A percentile compares a stretch with the other conserved stretches of the same genome.
Evolutionary conservation across 2,888 invertebrate species (phyloP).

Genomic region (Drosophila neotestacea): DNA sequence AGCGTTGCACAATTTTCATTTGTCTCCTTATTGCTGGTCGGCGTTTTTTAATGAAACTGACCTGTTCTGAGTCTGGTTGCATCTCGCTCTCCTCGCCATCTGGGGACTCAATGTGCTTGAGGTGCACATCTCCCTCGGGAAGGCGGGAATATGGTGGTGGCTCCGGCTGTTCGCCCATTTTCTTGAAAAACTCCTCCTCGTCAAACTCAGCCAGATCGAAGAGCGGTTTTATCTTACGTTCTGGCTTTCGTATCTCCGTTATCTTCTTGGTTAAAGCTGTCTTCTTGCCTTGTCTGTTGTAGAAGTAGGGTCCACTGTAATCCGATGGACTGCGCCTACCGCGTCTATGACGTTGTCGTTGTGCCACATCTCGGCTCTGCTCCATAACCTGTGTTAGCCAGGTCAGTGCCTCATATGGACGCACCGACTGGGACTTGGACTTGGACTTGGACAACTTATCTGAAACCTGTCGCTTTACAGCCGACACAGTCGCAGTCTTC

Average conservation of each 20-base stretch:
- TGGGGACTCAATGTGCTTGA: conserved; percentile 72
- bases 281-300: conserved; percentile 68
- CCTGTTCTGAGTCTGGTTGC: conserved; percentile 51
- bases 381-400: conserved; percentile 77
- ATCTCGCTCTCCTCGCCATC: conserved; percentile 80
- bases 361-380: conserved; percentile 62
- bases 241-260: conserved; percentile 79
- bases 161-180: conserved; percentile 56
- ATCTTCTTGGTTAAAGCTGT: conserved; percentile 75
- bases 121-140: conserved; percentile 83
- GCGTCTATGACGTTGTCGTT: conserved; percentile 48
- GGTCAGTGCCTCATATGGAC: conserved; percentile 58
- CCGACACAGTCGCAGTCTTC: background rate
- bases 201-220: conserved; percentile 73
- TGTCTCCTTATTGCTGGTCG: conserved; percentile 26
- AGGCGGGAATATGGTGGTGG: conserved; percentile 70
- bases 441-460: background rate
- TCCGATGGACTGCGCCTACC: conserved; percentile 63
- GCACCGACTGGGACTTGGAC: conserved; percentile 41
- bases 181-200: conserved; percentile 82
- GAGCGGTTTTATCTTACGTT: conserved; percentile 63
- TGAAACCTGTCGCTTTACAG: conserved; percentile 58
- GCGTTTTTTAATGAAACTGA: conserved; percentile 18
- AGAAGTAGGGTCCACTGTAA: conserved; percentile 72
- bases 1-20: conserved; percentile 55